phyloP scores from a whole-genome alignment of 1,140 invertebrate genomes.

The Epicauta chinensis region DNA sequence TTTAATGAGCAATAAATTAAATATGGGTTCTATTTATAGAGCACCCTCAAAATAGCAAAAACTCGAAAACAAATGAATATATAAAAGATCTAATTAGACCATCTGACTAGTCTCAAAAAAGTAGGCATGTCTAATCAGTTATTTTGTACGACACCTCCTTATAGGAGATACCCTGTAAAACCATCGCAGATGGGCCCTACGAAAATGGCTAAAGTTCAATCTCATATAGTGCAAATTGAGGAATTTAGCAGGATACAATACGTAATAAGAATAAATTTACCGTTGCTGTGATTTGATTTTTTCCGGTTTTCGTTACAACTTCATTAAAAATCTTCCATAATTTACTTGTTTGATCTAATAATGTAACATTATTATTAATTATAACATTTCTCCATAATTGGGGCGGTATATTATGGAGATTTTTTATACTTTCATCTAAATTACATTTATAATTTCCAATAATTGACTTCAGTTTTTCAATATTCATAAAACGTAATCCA shows the following conservation, averaged over 20 bases:
- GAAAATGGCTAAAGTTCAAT: too few relatives aligned
- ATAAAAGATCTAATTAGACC: too few relatives aligned
- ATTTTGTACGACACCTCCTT: too few relatives aligned
- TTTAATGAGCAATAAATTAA: too few relatives aligned
- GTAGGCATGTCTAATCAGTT: too few relatives aligned
- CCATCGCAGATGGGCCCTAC: too few relatives aligned
- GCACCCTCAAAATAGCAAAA: too few relatives aligned
- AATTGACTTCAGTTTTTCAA: slow-evolving; percentile 14
- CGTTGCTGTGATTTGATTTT: slow-evolving; percentile 13
- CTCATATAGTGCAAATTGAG: too few relatives aligned
- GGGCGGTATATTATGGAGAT: slow-evolving; percentile 24
- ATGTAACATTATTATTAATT: slow-evolving; percentile 23
- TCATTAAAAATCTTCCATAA: slow-evolving; percentile 28
- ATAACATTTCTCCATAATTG: slow-evolving; percentile 20
- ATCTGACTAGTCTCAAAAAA: too few relatives aligned
- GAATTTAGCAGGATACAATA: not conserved
- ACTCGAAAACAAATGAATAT: too few relatives aligned
- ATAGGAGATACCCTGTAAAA: too few relatives aligned
- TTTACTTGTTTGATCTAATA: slow-evolving; percentile 20
- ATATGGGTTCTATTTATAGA: too few relatives aligned
- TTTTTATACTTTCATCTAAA: slow-evolving; percentile 17
- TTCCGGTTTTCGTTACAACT: slow-evolving; percentile 18
- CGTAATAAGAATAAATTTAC: slow-evolving; percentile 1
- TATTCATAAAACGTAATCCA: slow-evolving; percentile 18
- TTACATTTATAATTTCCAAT: slow-evolving; percentile 23